These are phyloP conservation scores for Phenganax marumi DNA, from an alignment of 92 coral and sea anemone genomes.

Conservation along the genomic window DNA sequence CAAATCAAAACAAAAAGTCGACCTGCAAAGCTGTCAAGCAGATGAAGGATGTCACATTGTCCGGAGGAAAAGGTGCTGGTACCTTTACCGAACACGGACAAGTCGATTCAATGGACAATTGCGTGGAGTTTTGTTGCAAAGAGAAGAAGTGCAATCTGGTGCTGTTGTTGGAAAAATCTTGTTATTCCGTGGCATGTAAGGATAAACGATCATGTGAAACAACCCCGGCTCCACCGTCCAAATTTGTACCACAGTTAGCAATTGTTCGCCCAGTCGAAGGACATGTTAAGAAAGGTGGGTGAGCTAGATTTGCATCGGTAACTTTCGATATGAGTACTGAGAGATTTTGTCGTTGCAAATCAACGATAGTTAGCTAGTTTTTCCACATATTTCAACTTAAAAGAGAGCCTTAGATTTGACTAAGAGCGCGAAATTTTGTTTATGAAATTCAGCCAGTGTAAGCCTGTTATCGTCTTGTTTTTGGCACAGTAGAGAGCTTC, in stretches of 20 bases:
- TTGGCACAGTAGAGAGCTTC: too few species aligned
- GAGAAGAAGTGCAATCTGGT: slow-evolving; percentile 80
- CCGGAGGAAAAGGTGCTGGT: slow-evolving; percentile 93
- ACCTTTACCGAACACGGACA: slow-evolving; percentile 87
- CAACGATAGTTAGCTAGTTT: too few species aligned
- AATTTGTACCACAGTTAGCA: slow-evolving; percentile 78
- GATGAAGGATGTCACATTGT: slow-evolving; percentile 80
- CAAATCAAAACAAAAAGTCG: slow-evolving; percentile 47
- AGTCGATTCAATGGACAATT: slow-evolving; percentile 78
- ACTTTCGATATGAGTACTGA: background rate
- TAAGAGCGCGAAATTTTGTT: too few species aligned
- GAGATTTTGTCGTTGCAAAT: too few species aligned
- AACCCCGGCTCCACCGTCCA: slow-evolving; percentile 94
- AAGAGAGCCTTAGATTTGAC: too few species aligned
- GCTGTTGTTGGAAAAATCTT: slow-evolving; percentile 87
- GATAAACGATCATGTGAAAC: slow-evolving; percentile 80
- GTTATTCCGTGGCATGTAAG: slow-evolving; percentile 92
- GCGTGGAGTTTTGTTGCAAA: slow-evolving; percentile 73
- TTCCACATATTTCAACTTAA: too few species aligned
- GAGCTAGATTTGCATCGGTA: background rate
- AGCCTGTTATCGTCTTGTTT: too few species aligned
- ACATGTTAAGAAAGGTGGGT: slow-evolving; percentile 59
- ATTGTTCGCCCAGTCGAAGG: slow-evolving; percentile 75
- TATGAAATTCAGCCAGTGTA: too few species aligned
- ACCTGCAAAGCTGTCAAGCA: slow-evolving; percentile 69